Evolutionary conservation across 1,140 invertebrate species (phyloP), one percentile per base, ranked within the genome.

Genomic region (Drosophila lowei): DNA sequence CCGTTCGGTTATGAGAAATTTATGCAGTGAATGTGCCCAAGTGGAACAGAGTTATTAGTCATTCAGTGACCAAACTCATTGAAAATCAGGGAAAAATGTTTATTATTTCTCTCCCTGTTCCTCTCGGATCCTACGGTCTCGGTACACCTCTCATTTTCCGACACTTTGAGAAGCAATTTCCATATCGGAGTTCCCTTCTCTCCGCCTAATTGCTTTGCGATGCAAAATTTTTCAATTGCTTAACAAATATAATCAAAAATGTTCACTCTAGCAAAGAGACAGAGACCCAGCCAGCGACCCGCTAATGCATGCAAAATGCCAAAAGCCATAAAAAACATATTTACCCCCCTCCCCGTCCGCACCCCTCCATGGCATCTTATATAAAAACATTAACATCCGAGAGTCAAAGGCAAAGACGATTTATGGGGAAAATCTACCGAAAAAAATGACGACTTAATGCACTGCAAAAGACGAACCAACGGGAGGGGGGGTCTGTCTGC

Each of bases 281-380:
- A 25, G 23, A 25, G 16, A 7, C n/a, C 44, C 23, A 13, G 63
- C 8, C 52, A 63, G 49, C 55, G 30, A 55, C 56, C 59, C 66
- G 81, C 77, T 86, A 85, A 85, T 86, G 80, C 80, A 80, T 86
- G 77, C 77, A 85, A 85, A 85, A 85, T 81, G 77, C 67, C 73
- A 75, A 81, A 61, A 85, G 80, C 80, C 80, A 84, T 86, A 86
- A 84, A 85, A 84, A 84, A 65, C 72, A 80, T 80, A 79, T 84
- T 77, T 50, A 0, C 23, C 23, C 5, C 23, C 23, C 23, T 0
- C 21, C 21, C 21, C 21, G 2, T 0, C 0, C 21, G 4, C 23
- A 4, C 4, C 72, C 65, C 47, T 53, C 64, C 59, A 52, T 74
- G 53, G 64, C 60, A 47, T 56, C 65, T 57, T 77, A 83, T 67